Evolutionary conservation across 2,113 vertebrate genomes (phyloP).

Genomic region (Hydrolagus affinis): DNA sequence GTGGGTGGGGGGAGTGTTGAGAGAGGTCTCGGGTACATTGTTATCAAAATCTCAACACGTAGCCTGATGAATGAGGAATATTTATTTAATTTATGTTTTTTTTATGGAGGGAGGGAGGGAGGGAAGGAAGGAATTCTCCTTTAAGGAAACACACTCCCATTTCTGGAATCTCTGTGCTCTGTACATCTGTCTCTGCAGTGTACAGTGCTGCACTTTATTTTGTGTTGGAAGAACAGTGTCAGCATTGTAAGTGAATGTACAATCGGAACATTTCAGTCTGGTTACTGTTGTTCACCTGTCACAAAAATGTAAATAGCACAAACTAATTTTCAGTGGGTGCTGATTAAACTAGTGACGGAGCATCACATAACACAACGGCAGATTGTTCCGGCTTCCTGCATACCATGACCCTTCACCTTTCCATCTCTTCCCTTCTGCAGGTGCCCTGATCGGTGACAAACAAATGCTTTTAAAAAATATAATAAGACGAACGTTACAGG

Average conservation of each 20-base stretch:
- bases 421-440: constrained; percentile 69
- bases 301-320: constrained; percentile 71
- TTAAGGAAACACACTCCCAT: neutral
- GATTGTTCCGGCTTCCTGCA: constrained; percentile 59
- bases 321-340: constrained; percentile 65
- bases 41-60: neutral
- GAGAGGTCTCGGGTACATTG: neutral
- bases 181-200: neutral
- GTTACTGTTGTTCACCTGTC: constrained; percentile 51
- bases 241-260: neutral
- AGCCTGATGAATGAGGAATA: neutral
- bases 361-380: constrained; percentile 60
- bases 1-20: too few species aligned
- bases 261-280: neutral
- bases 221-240: neutral
- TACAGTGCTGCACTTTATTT: neutral
- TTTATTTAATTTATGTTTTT: neutral
- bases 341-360: constrained; percentile 50
- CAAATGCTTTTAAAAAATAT: neutral
- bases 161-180: neutral
- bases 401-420: constrained; percentile 61
- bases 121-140: neutral
- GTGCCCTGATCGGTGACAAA: constrained; percentile 68
- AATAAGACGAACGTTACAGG: neutral
- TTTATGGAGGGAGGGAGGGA: too few species aligned